Base-by-base conservation (phyloP, 2,888 invertebrate genomes). In the Pollenia griseotomentosa region DNA sequence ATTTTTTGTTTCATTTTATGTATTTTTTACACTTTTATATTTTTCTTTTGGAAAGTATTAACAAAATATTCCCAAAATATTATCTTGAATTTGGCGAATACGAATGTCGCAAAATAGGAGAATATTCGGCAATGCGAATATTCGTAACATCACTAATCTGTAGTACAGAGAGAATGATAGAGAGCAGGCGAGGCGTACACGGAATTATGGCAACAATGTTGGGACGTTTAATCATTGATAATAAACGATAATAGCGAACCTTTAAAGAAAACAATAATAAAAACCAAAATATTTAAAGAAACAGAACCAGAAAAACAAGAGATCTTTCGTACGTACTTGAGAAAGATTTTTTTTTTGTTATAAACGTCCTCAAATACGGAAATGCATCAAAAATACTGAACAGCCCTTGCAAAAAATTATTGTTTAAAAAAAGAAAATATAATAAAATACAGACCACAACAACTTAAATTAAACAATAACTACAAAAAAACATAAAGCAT, bases 281-380 rank as follows among this genome's bases (percentile, higher is more conserved):
- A 57, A 44, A 44, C 3, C 1, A n/a, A 63, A 51, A 42, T 6
- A 3, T 42, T 23, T 33, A n/a, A 48, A 23, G 46, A 65, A n/a
- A n/a, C 23, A 63, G 19, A 8, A 12, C 9, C 8, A 48, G 0
- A 70, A 16, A 48, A n/a, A 46, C 44, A 55, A 53, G 44, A 57
- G 46, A 40, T 59, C 14, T 33, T 59, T 23, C 44, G 8, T 57
- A 46, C 48, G 12, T 65, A 78, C 46, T 55, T 66, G 46, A 14
- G n/a, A 53, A 33, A 55, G 12, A 16, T 66, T 23, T 46, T 46
- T n/a, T 66, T 48, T 63, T 40, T 51, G 9, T 59, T 59, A 53
- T 57, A 33, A 57, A 79, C 23, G 48, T 59, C 19, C 68, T 19
- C 1, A 59, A 48, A 79, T 61, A 57, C 68, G 70, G 59, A 79